A percentile compares a stretch with the other conserved stretches of the same genome.
These are phyloP conservation scores for Tyrannus savana DNA, from an alignment of 2,113 vertebrate species.

Conservation along the genomic window DNA sequence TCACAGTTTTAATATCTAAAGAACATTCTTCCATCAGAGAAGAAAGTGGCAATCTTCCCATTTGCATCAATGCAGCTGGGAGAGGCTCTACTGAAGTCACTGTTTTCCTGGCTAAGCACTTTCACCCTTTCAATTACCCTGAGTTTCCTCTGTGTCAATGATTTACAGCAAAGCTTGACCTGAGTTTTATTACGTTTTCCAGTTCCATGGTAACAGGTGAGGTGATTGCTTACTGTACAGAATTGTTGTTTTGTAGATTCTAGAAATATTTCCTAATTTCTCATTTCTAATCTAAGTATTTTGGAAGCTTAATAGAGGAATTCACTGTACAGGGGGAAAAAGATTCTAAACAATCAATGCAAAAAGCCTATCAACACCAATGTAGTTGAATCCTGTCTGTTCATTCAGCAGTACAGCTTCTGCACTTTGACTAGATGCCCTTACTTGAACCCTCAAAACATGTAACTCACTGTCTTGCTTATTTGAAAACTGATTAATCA, in stretches of 20 bases:
- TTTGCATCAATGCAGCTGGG: not conserved
- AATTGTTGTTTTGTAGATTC: not conserved
- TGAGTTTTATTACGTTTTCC: not conserved
- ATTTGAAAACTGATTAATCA: conserved; percentile 2
- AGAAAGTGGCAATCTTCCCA: not conserved
- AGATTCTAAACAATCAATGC: not conserved
- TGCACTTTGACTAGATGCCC: not conserved
- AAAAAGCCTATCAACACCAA: not conserved
- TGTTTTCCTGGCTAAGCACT: not conserved
- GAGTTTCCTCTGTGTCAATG: not conserved
- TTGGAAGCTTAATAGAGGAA: not conserved
- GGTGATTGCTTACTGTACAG: not conserved
- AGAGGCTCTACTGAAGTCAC: not conserved
- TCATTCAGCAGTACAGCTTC: not conserved
- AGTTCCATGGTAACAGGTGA: not conserved
- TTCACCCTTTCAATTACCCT: not conserved
- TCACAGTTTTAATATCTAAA: not conserved
- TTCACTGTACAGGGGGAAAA: not conserved
- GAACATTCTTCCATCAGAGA: not conserved
- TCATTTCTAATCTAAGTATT: not conserved
- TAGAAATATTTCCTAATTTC: not conserved
- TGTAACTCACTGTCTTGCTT: not conserved
- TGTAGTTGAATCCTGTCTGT: not conserved
- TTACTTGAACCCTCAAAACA: not conserved
- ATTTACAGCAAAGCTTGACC: not conserved